A percentile compares a stretch with the other conserved stretches of the same genome.
Evolutionary conservation across 1,140 invertebrate species (phyloP).

Genomic region (Hesperophylax magnus): DNA sequence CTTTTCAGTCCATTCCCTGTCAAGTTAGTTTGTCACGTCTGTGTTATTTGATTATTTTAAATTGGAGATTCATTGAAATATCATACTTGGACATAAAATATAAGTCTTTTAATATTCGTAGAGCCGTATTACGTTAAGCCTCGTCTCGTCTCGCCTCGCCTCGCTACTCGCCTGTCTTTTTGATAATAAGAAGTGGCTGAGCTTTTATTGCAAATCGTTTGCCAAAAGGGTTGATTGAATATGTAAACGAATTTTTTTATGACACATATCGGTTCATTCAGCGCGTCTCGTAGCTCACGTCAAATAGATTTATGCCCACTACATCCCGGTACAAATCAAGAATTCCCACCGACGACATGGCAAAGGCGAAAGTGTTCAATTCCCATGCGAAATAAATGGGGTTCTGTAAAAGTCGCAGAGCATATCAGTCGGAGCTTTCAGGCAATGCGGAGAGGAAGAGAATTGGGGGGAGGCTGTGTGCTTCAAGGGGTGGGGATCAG

Average conservation of each 20-base stretch:
- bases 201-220: conserved; percentile 17
- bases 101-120: too few species aligned
- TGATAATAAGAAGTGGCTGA: neutral
- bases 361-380: conserved; percentile 40
- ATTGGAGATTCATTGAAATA: too few species aligned
- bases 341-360: conserved; percentile 14
- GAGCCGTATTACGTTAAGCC: too few species aligned
- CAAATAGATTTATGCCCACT: conserved; percentile 37
- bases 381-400: conserved; percentile 43
- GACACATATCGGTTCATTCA: conserved; percentile 24
- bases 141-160: too few species aligned
- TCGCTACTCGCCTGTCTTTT: too few species aligned
- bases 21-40: too few species aligned
- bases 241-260: conserved; percentile 32
- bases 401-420: conserved; percentile 39
- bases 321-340: conserved; percentile 26
- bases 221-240: conserved; percentile 31
- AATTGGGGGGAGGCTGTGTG: conserved; percentile 3
- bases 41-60: too few species aligned
- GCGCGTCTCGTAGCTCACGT: conserved; percentile 8
- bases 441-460: conserved; percentile 8
- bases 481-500: conserved; percentile 1
- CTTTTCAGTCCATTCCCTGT: too few species aligned
- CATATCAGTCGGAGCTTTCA: conserved; percentile 39
- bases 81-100: too few species aligned